These are phyloP conservation scores for Spilarctia lutea DNA, from an alignment of 2,888 invertebrate genomes.

Conservation along the genomic window DNA sequence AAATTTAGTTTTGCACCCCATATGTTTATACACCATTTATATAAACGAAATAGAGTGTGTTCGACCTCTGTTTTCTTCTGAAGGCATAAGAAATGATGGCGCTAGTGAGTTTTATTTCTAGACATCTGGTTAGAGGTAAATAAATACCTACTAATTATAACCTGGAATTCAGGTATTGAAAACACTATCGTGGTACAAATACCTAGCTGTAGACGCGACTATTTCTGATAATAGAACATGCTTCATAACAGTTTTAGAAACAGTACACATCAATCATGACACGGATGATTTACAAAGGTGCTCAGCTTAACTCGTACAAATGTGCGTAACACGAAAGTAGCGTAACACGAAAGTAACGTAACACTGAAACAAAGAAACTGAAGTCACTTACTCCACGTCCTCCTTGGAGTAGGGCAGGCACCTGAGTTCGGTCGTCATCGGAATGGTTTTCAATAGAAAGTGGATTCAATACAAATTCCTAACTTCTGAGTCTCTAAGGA, in stretches of 20 bases:
- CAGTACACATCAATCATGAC: conserved; percentile 32
- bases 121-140: background rate
- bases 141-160: background rate
- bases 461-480: background rate
- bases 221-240: conserved; percentile 28
- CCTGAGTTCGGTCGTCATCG: too few relatives aligned
- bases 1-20: too few relatives aligned
- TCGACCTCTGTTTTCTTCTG: background rate
- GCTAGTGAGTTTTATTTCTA: background rate
- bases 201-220: background rate
- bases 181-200: background rate
- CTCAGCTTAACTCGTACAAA: conserved; percentile 21
- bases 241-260: conserved; percentile 27
- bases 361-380: too few relatives aligned
- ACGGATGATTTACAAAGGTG: conserved; percentile 12
- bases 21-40: too few relatives aligned
- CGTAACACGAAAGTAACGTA: too few relatives aligned
- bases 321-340: conserved; percentile 11
- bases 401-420: too few relatives aligned
- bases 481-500: background rate
- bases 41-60: background rate
- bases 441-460: background rate
- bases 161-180: background rate
- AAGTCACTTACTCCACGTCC: too few relatives aligned
- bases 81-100: background rate